A percentile compares a stretch with the other conserved stretches of the same genome.
Evolutionary conservation across 2,797 vertebrate genomes (phyloP).

Genomic region (Sarcoramphus papa): DNA sequence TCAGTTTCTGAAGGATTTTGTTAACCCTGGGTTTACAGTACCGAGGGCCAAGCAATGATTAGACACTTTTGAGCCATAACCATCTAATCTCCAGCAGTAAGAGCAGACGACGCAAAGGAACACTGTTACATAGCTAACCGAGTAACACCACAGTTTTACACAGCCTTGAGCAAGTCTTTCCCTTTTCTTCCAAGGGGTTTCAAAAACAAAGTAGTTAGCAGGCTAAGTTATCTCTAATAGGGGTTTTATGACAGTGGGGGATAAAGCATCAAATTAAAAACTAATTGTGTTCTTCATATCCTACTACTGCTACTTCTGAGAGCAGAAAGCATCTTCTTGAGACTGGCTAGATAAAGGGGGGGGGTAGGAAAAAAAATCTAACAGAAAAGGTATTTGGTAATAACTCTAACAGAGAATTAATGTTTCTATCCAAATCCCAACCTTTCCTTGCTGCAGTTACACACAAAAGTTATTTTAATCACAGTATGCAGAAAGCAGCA

Average conservation of each 20-base stretch:
- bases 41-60: not conserved
- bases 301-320: not conserved
- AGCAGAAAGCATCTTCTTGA: not conserved
- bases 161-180: not conserved
- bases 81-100: not conserved
- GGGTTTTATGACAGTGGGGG: not conserved
- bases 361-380: not conserved
- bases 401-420: not conserved
- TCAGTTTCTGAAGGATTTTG: not conserved
- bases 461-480: slow-evolving; percentile 48
- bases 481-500: slow-evolving; percentile 42
- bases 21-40: not conserved
- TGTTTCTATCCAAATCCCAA: slow-evolving; percentile 16
- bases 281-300: not conserved
- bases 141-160: not conserved
- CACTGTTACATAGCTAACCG: not conserved
- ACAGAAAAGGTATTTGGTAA: not conserved
- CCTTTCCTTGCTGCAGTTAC: slow-evolving; percentile 4
- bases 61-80: slow-evolving; percentile 25
- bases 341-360: not conserved
- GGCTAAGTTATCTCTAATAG: not conserved
- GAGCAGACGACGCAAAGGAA: not conserved
- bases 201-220: not conserved
- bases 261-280: not conserved
- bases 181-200: not conserved